A percentile compares a stretch with the other conserved stretches of the same genome.
These are phyloP conservation scores for Drosophila acutilabella DNA, from an alignment of 2,888 invertebrate genomes.

Conservation along the genomic window DNA sequence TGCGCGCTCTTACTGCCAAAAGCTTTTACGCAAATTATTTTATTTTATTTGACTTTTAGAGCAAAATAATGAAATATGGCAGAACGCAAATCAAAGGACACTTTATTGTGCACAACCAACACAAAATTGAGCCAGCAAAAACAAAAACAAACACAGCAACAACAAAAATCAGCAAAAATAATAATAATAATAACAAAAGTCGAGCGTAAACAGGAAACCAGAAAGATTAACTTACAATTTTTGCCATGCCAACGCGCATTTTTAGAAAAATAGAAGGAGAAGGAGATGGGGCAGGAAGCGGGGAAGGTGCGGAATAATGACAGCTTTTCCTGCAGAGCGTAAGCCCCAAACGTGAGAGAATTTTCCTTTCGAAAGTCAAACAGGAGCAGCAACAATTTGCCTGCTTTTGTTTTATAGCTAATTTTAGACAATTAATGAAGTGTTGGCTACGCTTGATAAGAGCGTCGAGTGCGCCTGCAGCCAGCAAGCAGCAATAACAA, in stretches of 20 bases:
- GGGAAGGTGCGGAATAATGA: slow-evolving; percentile 1
- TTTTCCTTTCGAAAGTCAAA: slow-evolving; percentile 14
- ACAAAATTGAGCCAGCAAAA: background rate
- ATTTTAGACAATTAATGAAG: slow-evolving; percentile 82
- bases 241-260: slow-evolving; percentile 31
- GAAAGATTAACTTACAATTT: slow-evolving; percentile 38
- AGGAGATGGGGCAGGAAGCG: background rate
- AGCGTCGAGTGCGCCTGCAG: slow-evolving; percentile 40
- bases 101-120: slow-evolving; percentile 44
- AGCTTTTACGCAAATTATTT: slow-evolving; percentile 74
- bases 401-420: slow-evolving; percentile 72
- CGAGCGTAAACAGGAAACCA: slow-evolving; percentile 3
- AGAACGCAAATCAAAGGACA: slow-evolving; percentile 67
- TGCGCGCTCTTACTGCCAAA: slow-evolving; percentile 21
- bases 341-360: slow-evolving; percentile 13
- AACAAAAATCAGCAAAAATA: slow-evolving; percentile 3
- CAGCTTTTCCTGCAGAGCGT: slow-evolving; percentile 13
- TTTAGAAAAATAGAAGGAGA: background rate
- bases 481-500: slow-evolving; percentile 23
- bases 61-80: slow-evolving; percentile 63
- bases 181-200: slow-evolving; percentile 15
- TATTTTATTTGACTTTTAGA: slow-evolving; percentile 43
- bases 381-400: slow-evolving; percentile 32
- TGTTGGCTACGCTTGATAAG: slow-evolving; percentile 78
- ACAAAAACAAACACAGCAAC: background rate